Conservation (phyloP, 2,797 vertebrate species). For the Myripristis jacobus region DNA sequence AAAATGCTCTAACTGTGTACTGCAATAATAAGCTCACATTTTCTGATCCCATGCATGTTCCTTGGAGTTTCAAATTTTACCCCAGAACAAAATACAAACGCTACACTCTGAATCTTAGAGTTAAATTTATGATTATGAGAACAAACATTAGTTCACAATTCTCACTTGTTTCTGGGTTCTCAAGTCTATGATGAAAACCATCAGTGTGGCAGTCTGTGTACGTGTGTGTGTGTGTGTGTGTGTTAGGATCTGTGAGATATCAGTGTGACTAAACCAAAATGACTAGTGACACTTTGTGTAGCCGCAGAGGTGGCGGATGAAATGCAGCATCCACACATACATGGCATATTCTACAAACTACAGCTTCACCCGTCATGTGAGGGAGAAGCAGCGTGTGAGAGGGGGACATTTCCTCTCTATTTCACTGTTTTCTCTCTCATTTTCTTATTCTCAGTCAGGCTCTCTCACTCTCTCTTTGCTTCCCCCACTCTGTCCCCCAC, state of each 20-base stretch:
- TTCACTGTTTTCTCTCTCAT: not conserved
- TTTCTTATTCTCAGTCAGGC: slow-evolving; percentile 7
- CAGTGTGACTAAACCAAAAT: slow-evolving; percentile 25
- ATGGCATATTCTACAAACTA: not conserved
- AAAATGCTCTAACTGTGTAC: no score
- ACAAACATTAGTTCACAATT: not conserved
- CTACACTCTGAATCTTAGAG: no score
- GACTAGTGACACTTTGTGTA: slow-evolving; percentile 21
- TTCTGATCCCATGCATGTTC: no score
- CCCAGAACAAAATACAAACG: no score
- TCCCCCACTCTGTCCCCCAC: no score
- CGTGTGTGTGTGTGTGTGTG: slow-evolving; percentile 15
- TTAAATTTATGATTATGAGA: slow-evolving; percentile 11
- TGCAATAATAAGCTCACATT: no score
- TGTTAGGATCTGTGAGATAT: slow-evolving; percentile 13
- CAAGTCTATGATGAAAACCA: slow-evolving; percentile 25
- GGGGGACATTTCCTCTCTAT: no score
- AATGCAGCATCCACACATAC: not conserved
- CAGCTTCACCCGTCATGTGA: no score
- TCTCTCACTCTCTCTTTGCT: no score
- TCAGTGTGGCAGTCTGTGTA: not conserved
- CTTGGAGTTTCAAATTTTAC: no score
- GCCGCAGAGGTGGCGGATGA: not conserved
- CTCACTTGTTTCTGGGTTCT: not conserved
- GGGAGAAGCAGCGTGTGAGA: no score